Evolutionary conservation across 1,140 invertebrate species (phyloP).

Genomic region (Meloidogyne exigua): DNA sequence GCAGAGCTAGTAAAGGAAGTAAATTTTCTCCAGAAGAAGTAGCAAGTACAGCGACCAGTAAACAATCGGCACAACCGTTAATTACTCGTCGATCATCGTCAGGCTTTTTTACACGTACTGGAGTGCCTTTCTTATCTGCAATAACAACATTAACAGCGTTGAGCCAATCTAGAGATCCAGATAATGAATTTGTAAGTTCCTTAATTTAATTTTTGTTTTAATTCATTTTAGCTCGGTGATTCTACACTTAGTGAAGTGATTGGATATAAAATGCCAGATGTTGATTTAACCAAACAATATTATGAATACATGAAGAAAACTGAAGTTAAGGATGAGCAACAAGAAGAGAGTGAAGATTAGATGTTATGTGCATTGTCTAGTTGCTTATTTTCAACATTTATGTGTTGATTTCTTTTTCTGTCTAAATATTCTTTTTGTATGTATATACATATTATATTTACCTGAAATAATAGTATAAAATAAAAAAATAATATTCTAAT

Average conservation of each 20-base stretch:
- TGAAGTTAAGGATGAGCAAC: not conserved
- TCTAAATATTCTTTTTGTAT: too few relatives aligned
- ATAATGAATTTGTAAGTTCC: not conserved
- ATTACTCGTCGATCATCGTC: not conserved
- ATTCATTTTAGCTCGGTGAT: not conserved
- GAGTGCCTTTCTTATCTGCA: not conserved
- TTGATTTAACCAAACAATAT: not conserved
- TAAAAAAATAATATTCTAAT: too few relatives aligned
- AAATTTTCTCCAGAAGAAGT: not conserved
- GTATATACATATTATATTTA: too few relatives aligned
- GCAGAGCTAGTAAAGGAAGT: not conserved
- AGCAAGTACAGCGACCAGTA: not conserved
- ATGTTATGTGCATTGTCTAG: too few relatives aligned
- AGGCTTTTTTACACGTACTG: not conserved
- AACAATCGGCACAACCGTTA: not conserved
- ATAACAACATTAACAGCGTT: slow-evolving; percentile 13
- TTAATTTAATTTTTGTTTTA: not conserved
- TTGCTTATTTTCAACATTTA: too few relatives aligned
- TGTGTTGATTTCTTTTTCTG: too few relatives aligned
- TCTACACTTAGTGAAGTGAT: slow-evolving; percentile 2
- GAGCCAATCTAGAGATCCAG: slow-evolving; percentile 6
- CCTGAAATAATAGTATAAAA: too few relatives aligned
- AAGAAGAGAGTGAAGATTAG: not conserved
- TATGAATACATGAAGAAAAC: not conserved
- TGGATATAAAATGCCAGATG: slow-evolving; percentile 1